Evolutionary conservation across 2,113 vertebrate species (phyloP).

Genomic region (Conger conger): DNA sequence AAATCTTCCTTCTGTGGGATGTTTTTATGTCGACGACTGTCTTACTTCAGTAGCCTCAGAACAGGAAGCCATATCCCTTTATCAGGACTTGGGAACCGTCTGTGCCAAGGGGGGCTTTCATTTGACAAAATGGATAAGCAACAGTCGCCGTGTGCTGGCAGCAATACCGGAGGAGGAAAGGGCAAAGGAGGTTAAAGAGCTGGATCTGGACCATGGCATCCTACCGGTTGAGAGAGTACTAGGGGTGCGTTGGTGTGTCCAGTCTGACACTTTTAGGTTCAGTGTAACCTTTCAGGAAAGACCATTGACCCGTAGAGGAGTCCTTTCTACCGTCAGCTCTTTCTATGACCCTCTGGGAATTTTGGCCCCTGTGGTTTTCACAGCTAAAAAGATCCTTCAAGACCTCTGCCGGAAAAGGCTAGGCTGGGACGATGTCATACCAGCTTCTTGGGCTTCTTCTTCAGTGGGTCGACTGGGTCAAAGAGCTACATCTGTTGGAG

Average conservation of each 20-base stretch:
- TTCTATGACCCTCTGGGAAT: constrained; percentile 35
- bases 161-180: too few species aligned
- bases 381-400: constrained; percentile 33
- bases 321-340: too few species aligned
- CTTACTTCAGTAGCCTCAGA: constrained; percentile 16
- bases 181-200: constrained; percentile 17
- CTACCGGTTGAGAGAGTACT: constrained; percentile 13
- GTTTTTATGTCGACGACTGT: constrained; percentile 26
- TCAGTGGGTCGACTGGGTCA: constrained; percentile 23
- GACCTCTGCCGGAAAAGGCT: constrained; percentile 69
- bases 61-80: not conserved
- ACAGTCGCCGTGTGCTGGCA: too few species aligned
- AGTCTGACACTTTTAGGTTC: constrained; percentile 34
- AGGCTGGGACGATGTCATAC: constrained; percentile 58
- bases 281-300: not conserved
- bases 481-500: constrained; percentile 46
- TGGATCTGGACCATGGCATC: not conserved
- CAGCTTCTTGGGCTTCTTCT: not conserved
- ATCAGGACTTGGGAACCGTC: too few species aligned
- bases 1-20: too few species aligned
- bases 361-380: constrained; percentile 45
- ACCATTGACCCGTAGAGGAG: constrained; percentile 18
- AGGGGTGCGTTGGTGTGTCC: constrained; percentile 23
- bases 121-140: constrained; percentile 17
- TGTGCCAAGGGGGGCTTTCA: constrained; percentile 21